Base-by-base conservation (phyloP, 2,797 vertebrate genomes). In the Tragelaphus oryx region DNA sequence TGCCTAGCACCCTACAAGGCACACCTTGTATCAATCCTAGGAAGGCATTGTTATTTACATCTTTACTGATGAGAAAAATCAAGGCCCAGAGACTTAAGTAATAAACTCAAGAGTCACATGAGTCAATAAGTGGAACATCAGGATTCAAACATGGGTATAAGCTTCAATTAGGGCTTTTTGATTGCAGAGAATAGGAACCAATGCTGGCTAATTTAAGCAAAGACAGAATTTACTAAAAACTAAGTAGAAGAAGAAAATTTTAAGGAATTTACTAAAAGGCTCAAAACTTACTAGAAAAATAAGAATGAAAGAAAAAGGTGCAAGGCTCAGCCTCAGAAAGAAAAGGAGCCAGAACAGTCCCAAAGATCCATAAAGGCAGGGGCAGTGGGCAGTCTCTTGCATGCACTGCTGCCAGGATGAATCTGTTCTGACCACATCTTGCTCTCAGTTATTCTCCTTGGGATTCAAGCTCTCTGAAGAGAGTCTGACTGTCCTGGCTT, bases 141-240 rank as follows among this genome's bases (percentile, higher is more conserved):
- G 16, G 20, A 79, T 74, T 86, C n/a, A 46, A 68, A 78, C 30
- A 14, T 5, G 33, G 14, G 48, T 17, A 44, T 13, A 80, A 80
- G 44, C 71, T 79, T 46, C 33, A 28, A 33, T 52, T 48, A 68
- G 22, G 4, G 18, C 68, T 81, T 37, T 88, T 17, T n/a, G 22
- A 30, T 5, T 82, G 14, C 52, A 87, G 87, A 93, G 30, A 85
- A 80, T 1, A 92, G 81, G 94, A 95, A 84, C 44, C 41, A 84
- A 83, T 10, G 71, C 54, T 30, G 54, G 65, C 12, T 24, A 74
- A 91, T 8, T 50, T 50, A 84, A 75, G 65, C 54, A 59, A 74
- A 83, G 50, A 30, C 0, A 8, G 18, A 84, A 75, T 75, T 84
- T 84, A 75, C 17, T 41, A 75, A 75, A 74, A 59, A 74, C 41